Base-by-base conservation (phyloP, 2,888 invertebrate species). In the Aricia artaxerxes region DNA sequence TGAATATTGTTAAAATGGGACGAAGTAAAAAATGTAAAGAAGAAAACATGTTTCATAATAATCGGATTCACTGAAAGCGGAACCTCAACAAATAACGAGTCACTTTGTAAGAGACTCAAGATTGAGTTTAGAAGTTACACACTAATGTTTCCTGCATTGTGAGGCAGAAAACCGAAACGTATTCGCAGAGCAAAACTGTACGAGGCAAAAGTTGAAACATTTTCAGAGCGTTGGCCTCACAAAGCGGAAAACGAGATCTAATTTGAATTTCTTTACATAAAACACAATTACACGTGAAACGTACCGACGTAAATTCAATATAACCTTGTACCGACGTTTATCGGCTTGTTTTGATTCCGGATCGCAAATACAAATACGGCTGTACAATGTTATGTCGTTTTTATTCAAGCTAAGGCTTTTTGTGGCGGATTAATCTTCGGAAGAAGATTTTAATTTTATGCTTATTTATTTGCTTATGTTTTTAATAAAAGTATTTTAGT, bases 231-330 rank as follows among this genome's bases (percentile, higher is more conserved):
- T 49, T 49, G 49, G 75, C 31, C 49, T 24, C 75, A 75, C 69
- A 75, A 53, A 53, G 76, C 76, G 76, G 81, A 81, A 81, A 81
- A 79, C 79, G 72, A 81, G 77, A 76, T 79, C 73, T 81, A 80
- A 81, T 78, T 80, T 78, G 79, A 78, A 73, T 80, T 80, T 80
- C 78, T 81, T 77, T 75, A 76, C 73, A 80, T 81, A 80, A 78
- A 81, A 81, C 78, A 80, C 78, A 82, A 80, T 82, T 81, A 80
- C 77, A 81, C 78, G 80, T 80, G 78, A 81, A 81, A 78, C 78
- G 78, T 81, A 82, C 79, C 78, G 78, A 78, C 72, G 78, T 80
- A 44, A 81, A 82, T 80, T 81, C 75, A 80, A 80, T 81, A 80
- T 79, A 79, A 80, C 64, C 79, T 72, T 77, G 79, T 78, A 79